Evolutionary conservation across 1,140 invertebrate genomes (phyloP), one percentile per base, ranked within the genome.

Genomic region (Drosophila subpulchrella): DNA sequence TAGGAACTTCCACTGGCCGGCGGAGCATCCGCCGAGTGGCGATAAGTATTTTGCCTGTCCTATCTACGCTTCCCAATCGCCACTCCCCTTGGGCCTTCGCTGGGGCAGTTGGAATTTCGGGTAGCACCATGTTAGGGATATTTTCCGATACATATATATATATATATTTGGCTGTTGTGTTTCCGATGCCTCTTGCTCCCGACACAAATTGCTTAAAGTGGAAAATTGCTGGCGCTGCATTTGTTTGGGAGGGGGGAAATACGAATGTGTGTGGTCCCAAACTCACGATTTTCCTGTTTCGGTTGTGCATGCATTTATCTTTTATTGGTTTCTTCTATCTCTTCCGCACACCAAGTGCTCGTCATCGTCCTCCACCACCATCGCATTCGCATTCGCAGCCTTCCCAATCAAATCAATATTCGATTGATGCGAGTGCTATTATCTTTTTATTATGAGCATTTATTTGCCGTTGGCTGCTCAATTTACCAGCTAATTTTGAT

Each of bases 401-500:
- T 53, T 75, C 71, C 47, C 84, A 82, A 84, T 84, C 84, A 83
- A 89, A 89, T 89, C 84, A 89, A 89, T 89, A 89, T 89, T 81
- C 84, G 84, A 89, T 89, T 89, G 84, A 89, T 89, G 84, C 84
- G 77, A 89, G 82, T 77, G 79, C 84, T 70, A 89, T 89, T 89
- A 89, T 89, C 84, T 81, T 89, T 88, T 89, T 89, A 89, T 89
- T 89, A 89, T 89, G 84, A 86, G 59, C 84, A 89, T 89, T 89
- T 84, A 84, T 89, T 89, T 89, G 41, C 57, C 71, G 61, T 60
- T 41, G 44, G n/a, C 47, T 66, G 74, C 58, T 72, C 54, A 57
- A 53, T 71, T 80, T 71, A 46, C 59, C 62, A 44, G 54, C 42
- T 75, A 61, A 63, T 81, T 68, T 75, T 76, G 57, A 53, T 56